Base-by-base conservation (phyloP, 2,888 invertebrate genomes). In the Ormyrus labotus region DNA sequence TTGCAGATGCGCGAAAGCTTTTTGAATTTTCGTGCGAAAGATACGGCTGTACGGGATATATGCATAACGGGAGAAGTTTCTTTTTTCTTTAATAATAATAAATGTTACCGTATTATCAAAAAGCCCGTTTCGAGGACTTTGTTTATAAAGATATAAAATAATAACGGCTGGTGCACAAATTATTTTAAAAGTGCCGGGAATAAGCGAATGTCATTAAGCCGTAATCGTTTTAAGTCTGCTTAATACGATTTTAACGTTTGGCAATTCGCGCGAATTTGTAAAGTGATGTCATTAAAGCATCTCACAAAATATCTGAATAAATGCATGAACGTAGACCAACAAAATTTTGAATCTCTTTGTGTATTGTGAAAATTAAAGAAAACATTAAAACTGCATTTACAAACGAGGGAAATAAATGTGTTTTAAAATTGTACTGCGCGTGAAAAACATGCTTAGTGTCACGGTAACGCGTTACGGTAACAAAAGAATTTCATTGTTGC, bases 171-270 rank as follows among this genome's bases (percentile, higher is more conserved):
- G 34, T 4, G 34, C 34, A 0, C 3, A 34, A 34, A 34, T 34
- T 34, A 34, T 34, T 34, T 34, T 34, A 34, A 34, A 34, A 34
- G 4, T 34, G 3, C 34, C 34, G 34, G 34, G 34, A 34, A 34
- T 34, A 34, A 34, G 3, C 34, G 34, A 34, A 34, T 34, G 34
- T 34, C 34, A 65, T 74, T 57, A 8, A 73, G 50, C 47, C 9
- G 63, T 73, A 68, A 67, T 75, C 67, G 67, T 51, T 67, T 74
- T 60, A 67, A 75, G 34, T n/a, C n/a, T 11, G 4, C 6, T 10
- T 45, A 75, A 75, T 60, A 10, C 51, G 9, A 51, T 75, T 74
- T 74, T 74, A 74, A 74, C 60, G 48, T 67, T 60, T 50, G 45
- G 11, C 58, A 51, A 67, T 34, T 74, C 65, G 51, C 67, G 57